These are phyloP conservation scores for Magallana gigas DNA, from an alignment of 1,140 invertebrate genomes.

Conservation along the genomic window DNA sequence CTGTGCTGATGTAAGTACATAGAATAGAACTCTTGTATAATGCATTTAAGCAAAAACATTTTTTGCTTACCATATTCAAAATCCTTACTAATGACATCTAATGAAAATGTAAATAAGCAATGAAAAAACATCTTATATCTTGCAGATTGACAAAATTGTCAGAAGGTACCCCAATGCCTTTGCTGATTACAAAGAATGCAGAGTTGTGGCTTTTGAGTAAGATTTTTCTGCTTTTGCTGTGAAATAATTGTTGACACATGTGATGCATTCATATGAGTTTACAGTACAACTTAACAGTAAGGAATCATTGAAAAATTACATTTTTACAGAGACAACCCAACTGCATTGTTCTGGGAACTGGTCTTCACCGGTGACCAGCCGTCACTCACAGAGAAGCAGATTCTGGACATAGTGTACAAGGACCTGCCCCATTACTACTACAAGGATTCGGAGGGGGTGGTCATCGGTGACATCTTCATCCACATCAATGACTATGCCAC, in stretches of 20 bases:
- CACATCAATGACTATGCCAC: constrained; percentile 52
- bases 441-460: constrained; percentile 44
- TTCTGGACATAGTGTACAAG: constrained; percentile 45
- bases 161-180: constrained; percentile 43
- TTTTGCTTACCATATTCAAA: too few relatives aligned
- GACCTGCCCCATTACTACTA: constrained; percentile 46
- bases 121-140: not conserved
- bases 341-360: constrained; percentile 48
- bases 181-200: constrained; percentile 51
- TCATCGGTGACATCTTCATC: constrained; percentile 51
- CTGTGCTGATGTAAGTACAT: constrained; percentile 52
- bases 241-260: too few relatives aligned
- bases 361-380: constrained; percentile 50
- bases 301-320: not conserved
- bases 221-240: not conserved
- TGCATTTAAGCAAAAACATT: too few relatives aligned
- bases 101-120: too few relatives aligned
- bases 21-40: too few relatives aligned
- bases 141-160: constrained; percentile 52
- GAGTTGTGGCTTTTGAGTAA: constrained; percentile 50
- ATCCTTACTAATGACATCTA: too few relatives aligned
- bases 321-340: constrained; percentile 46
- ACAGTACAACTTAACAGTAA: too few relatives aligned
- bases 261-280: too few relatives aligned
- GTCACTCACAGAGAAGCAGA: not conserved